A percentile compares a stretch with the other conserved stretches of the same genome.
Conservation (phyloP, 2,888 invertebrate species). For the Bembecia ichneumoniformis region DNA sequence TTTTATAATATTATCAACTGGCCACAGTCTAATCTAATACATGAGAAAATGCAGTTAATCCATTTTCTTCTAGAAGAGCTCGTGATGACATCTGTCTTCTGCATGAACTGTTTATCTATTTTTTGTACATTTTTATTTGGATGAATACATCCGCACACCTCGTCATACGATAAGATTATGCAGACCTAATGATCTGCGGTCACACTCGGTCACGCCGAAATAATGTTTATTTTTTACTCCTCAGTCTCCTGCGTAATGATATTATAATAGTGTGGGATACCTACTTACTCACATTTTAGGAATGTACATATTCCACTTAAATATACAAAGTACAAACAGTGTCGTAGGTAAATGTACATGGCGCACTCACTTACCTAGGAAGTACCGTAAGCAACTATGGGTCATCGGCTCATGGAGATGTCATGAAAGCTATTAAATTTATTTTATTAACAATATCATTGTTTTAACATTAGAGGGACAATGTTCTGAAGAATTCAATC, state of each 20-base stretch:
- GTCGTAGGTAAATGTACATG: constrained; percentile 26
- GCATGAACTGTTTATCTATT: neutral
- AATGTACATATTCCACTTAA: neutral
- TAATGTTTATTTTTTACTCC: neutral
- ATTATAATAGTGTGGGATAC: neutral
- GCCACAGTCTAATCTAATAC: too few species aligned
- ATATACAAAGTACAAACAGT: constrained; percentile 13
- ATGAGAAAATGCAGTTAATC: too few species aligned
- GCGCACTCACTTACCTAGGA: constrained; percentile 6
- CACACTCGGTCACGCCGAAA: constrained; percentile 3
- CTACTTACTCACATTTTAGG: neutral
- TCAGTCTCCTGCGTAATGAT: too few species aligned
- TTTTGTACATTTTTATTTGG: neutral
- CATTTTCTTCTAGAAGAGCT: constrained; percentile 12
- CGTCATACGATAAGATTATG: constrained; percentile 1
- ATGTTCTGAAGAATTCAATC: too few species aligned
- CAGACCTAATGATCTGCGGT: constrained; percentile 5
- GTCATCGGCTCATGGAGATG: constrained; percentile 60
- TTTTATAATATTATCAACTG: too few species aligned
- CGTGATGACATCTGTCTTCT: too few species aligned
- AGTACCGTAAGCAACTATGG: constrained; percentile 55
- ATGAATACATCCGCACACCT: neutral
- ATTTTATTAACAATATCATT: constrained; percentile 25
- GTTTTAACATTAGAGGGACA: too few species aligned
- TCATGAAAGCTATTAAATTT: constrained; percentile 42